These are phyloP conservation scores for Eriocheir sinensis DNA, from an alignment of 1,140 invertebrate genomes.

Conservation along the genomic window DNA sequence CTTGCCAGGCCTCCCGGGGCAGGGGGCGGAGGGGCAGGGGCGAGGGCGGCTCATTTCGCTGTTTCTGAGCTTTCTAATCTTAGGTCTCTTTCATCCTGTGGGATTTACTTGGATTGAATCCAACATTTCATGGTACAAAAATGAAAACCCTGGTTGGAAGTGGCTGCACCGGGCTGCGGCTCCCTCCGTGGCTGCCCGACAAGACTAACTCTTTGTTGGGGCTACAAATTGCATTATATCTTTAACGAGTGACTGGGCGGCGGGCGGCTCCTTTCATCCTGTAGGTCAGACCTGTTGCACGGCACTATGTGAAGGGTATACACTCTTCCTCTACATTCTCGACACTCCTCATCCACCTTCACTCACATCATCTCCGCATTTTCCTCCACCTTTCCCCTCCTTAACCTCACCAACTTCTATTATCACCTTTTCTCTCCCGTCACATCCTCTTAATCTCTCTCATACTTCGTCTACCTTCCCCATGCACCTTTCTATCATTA, in stretches of 20 bases:
- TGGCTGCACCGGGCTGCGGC: background rate
- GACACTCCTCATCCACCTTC: background rate
- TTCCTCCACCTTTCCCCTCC: too few relatives aligned
- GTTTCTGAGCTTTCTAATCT: background rate
- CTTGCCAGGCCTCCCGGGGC: background rate
- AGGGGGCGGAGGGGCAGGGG: background rate
- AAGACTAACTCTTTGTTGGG: conserved; percentile 43
- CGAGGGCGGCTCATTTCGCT: background rate
- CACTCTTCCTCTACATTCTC: background rate
- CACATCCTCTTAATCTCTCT: background rate
- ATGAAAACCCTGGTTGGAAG: background rate
- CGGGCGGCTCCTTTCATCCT: conserved; percentile 64
- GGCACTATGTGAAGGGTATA: conserved; percentile 34
- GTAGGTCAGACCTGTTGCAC: conserved; percentile 30
- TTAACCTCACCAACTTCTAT: too few relatives aligned
- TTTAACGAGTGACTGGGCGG: background rate
- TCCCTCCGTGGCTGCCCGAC: conserved; percentile 27
- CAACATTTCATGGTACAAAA: background rate
- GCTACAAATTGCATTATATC: conserved; percentile 63
- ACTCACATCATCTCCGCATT: too few relatives aligned
- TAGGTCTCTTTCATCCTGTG: background rate
- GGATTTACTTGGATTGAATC: background rate
- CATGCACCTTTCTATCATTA: background rate
- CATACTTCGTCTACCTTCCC: background rate
- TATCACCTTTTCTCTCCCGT: too few relatives aligned